A percentile compares a stretch with the other conserved stretches of the same genome.
Evolutionary conservation across 2,797 vertebrate species (phyloP).

Genomic region (Botia kubotai): DNA sequence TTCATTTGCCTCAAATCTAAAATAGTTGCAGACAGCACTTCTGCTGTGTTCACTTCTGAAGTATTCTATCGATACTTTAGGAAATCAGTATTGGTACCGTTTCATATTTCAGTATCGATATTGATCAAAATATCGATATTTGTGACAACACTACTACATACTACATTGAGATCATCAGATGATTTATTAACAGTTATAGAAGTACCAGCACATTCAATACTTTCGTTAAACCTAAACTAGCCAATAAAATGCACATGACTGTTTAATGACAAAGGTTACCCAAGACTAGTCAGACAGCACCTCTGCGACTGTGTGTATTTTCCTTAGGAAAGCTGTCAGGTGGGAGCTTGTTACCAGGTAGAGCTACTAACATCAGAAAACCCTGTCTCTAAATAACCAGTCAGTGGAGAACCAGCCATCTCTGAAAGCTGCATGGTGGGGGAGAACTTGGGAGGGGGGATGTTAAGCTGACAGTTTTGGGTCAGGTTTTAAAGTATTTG

Average conservation of each 20-base stretch:
- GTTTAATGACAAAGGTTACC: neutral
- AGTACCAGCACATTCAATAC: neutral
- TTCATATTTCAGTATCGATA: no score
- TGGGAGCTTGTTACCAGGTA: constrained; percentile 17
- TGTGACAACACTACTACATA: no score
- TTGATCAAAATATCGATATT: no score
- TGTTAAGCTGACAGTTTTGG: constrained; percentile 42
- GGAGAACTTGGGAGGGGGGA: neutral
- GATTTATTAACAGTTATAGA: neutral
- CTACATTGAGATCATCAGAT: neutral
- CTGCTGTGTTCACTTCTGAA: no score
- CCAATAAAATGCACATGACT: neutral
- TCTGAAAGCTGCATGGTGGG: constrained; percentile 23
- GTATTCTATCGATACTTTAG: no score
- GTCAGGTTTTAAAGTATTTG: constrained; percentile 50
- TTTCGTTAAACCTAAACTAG: neutral
- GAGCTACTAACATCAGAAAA: neutral
- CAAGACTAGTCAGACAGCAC: neutral
- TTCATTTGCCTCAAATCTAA: no score
- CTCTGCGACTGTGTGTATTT: constrained; percentile 9
- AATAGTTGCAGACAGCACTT: no score
- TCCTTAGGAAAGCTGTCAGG: constrained; percentile 4
- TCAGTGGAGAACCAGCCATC: neutral
- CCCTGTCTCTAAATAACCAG: neutral
- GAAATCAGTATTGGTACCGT: no score